Evolutionary conservation across 1,140 invertebrate genomes (phyloP).

Genomic region (Globodera rostochiensis): DNA sequence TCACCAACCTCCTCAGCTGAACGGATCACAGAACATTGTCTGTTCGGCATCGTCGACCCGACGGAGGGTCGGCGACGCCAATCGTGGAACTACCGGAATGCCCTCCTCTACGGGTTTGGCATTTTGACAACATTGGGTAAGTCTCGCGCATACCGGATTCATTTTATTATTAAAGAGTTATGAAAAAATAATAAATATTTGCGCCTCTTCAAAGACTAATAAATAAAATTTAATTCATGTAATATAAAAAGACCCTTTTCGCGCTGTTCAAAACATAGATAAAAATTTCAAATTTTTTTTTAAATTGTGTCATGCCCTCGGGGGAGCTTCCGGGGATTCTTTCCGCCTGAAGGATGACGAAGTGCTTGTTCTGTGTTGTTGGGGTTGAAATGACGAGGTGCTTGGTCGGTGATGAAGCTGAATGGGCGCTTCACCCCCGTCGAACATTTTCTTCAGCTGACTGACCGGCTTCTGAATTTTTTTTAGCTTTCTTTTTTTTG

Average conservation of each 20-base stretch:
- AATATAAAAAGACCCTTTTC: background rate
- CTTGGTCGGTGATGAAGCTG: background rate
- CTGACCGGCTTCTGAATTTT: constrained; percentile 30
- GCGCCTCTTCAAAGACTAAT: constrained; percentile 2
- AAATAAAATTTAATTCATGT: background rate
- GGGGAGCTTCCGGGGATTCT: background rate
- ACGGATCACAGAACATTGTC: constrained; percentile 20
- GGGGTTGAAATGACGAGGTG: background rate
- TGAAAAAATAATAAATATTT: constrained; percentile 12
- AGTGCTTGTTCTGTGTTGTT: background rate
- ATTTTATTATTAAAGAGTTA: background rate
- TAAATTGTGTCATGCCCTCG: background rate
- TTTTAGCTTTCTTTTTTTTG: background rate
- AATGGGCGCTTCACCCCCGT: background rate
- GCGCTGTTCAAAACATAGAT: no score
- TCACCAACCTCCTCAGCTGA: background rate
- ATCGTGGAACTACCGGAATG: constrained; percentile 30
- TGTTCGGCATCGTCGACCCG: constrained; percentile 22
- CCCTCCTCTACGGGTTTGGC: constrained; percentile 31
- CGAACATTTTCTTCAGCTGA: constrained; percentile 45
- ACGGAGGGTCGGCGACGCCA: constrained; percentile 16
- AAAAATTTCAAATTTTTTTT: no score
- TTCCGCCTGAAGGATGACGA: background rate
- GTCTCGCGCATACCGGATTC: background rate
- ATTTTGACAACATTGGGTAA: constrained; percentile 34